phyloP scores from a whole-genome alignment of 2,797 vertebrate species.

The Chanos chanos region DNA sequence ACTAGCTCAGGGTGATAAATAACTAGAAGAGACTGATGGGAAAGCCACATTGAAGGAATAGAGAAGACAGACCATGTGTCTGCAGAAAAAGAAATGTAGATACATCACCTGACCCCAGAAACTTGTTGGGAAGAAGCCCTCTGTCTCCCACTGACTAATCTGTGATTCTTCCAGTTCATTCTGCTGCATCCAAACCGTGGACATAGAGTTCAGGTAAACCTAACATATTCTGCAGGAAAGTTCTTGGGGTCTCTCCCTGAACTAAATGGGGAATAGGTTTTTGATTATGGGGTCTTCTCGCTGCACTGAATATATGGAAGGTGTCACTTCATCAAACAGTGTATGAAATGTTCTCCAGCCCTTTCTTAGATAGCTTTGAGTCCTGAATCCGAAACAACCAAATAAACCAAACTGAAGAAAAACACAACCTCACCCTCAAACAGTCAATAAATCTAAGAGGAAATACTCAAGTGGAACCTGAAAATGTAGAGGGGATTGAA shows the following conservation, averaged over 20 bases:
- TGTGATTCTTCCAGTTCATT: slow-evolving; percentile 48
- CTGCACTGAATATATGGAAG: slow-evolving; percentile 6
- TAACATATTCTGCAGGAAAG: slow-evolving; percentile 49
- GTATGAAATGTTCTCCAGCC: slow-evolving; percentile 24
- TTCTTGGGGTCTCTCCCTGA: slow-evolving; percentile 49
- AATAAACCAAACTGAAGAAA: slow-evolving; percentile 39
- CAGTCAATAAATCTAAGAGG: slow-evolving; percentile 48
- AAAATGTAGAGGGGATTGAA: slow-evolving; percentile 32
- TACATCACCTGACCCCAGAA: slow-evolving; percentile 60
- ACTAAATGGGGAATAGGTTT: slow-evolving; percentile 39
- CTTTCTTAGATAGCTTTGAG: slow-evolving; percentile 1
- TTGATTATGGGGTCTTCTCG: slow-evolving; percentile 29
- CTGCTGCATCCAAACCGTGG: slow-evolving; percentile 52
- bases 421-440: slow-evolving; percentile 29
- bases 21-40: slow-evolving; percentile 54
- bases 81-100: slow-evolving; percentile 48
- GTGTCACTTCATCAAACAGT: slow-evolving; percentile 43
- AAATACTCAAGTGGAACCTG: slow-evolving; percentile 25
- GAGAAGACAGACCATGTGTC: too few species aligned
- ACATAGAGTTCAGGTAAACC: slow-evolving; percentile 69
- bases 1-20: slow-evolving; percentile 37
- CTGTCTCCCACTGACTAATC: slow-evolving; percentile 63
- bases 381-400: slow-evolving; percentile 35
- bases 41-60: slow-evolving; percentile 54
- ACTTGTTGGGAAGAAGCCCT: slow-evolving; percentile 50